A percentile compares a stretch with the other conserved stretches of the same genome.
Evolutionary conservation across 2,797 vertebrate species (phyloP).

Genomic region (Discoglossus pictus): DNA sequence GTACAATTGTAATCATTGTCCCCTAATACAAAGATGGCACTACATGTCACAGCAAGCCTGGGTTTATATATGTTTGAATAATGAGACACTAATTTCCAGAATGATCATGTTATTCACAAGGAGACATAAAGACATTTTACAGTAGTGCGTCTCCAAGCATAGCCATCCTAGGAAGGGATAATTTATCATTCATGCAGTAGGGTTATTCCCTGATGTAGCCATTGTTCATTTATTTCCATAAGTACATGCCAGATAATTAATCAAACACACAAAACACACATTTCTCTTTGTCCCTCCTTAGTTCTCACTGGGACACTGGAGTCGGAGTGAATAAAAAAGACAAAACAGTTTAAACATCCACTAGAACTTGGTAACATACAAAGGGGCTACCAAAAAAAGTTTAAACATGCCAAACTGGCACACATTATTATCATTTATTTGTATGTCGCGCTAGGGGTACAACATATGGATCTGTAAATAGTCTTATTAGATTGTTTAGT

Average conservation of each 20-base stretch:
- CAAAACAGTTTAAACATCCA: conserved; percentile 59
- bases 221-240: conserved; percentile 81
- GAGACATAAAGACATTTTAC: conserved; percentile 39
- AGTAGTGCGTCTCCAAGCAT: conserved; percentile 45
- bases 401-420: too few species aligned
- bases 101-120: conserved; percentile 46
- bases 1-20: conserved; percentile 2
- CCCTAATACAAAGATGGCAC: background rate
- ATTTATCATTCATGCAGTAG: conserved; percentile 73
- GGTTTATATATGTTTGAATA: background rate
- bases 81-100: conserved; percentile 48
- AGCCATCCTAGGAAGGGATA: conserved; percentile 60
- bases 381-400: too few species aligned
- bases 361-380: conserved; percentile 32
- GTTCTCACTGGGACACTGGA: background rate
- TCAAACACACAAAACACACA: conserved; percentile 69
- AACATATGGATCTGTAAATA: too few species aligned
- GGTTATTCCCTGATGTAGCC: conserved; percentile 69
- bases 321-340: conserved; percentile 51
- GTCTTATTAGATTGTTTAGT: too few species aligned
- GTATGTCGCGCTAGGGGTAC: too few species aligned
- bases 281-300: conserved; percentile 61
- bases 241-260: conserved; percentile 77
- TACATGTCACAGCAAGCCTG: background rate
- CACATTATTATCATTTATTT: too few species aligned